Percentiles rank a stretch among this genome's conserved stretches.
These are phyloP conservation scores for Diorhabda carinulata DNA, from an alignment of 1,140 invertebrate species.

Conservation along the genomic window DNA sequence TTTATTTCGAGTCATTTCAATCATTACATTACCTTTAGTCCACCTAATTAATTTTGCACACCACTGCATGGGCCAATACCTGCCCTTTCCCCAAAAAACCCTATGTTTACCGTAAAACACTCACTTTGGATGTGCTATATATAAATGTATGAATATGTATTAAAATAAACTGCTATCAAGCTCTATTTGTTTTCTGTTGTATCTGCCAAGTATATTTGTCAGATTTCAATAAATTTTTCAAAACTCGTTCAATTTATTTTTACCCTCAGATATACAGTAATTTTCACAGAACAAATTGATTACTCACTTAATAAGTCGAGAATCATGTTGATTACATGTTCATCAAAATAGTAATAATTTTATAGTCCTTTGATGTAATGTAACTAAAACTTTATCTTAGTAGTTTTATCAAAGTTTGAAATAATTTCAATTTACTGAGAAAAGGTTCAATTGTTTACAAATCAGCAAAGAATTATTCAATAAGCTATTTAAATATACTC, in stretches of 20 bases:
- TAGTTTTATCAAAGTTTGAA: too few relatives aligned
- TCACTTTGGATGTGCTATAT: conserved; percentile 51
- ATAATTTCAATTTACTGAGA: too few relatives aligned
- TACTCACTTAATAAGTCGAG: too few relatives aligned
- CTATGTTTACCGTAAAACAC: conserved; percentile 45
- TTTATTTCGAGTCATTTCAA: conserved; percentile 30
- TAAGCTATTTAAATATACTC: too few relatives aligned
- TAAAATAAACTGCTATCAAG: conserved; percentile 50
- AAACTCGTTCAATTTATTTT: conserved; percentile 27
- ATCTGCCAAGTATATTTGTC: conserved; percentile 47
- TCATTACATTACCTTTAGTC: conserved; percentile 10
- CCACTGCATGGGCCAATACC: conserved; percentile 38
- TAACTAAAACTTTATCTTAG: too few relatives aligned
- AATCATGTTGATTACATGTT: too few relatives aligned
- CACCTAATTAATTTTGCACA: conserved; percentile 35
- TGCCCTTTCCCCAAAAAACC: conserved; percentile 30
- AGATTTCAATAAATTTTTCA: conserved; percentile 48
- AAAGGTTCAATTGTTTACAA: too few relatives aligned
- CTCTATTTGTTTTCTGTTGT: conserved; percentile 50
- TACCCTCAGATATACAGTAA: too few relatives aligned
- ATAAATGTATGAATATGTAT: conserved; percentile 52
- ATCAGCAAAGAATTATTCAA: too few relatives aligned
- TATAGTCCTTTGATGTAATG: too few relatives aligned
- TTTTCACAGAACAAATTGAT: too few relatives aligned
- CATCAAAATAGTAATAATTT: too few relatives aligned